Evolutionary conservation across 2,888 invertebrate genomes (phyloP), one percentile per base, ranked within the genome.

Genomic region (Acheta domesticus): DNA sequence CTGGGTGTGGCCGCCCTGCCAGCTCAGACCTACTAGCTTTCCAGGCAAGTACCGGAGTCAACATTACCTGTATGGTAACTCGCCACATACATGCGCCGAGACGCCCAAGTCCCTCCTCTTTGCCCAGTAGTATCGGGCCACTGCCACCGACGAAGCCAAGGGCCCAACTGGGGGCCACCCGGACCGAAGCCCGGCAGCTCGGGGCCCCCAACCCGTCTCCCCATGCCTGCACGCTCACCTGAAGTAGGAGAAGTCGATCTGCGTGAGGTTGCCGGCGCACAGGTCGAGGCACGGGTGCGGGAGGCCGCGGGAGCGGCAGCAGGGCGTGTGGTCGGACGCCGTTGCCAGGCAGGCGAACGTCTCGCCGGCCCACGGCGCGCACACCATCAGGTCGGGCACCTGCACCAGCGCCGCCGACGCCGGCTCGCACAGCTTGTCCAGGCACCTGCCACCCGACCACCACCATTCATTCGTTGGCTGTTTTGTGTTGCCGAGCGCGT

Each of bases 331-430:
- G 87, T 96, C 95, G 84, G 84, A 93, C 89, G 1, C 93, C 92
- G 83, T 95, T 94, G 94, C 92, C 80, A 95, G 88, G 84, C 95
- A 95, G 14, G 91, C 91, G 86, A 95, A 95, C 1, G 94, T 94
- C 49, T 92, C 91, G 5, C 92, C 91, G 0, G 94, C 94, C 94
- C 95, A 95, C 0, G 95, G 95, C 0, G 95, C 95, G 86, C 95
- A 96, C 75, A 95, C 94, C 94, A 96, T 95, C 85, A 95, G 89
- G 86, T 95, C 95, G 76, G 95, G 93, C 82, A 93, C 91, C 88
- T 92, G 90, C 83, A 91, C 88, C 85, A 83, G 86, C 84, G 85
- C 88, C 84, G 85, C 86, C 83, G 86, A 85, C 49, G 90, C 90
- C 0, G 95, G 94, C 86, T 95, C 94, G 84, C 95, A 96, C 83